phyloP scores from a whole-genome alignment of 1,140 invertebrate species.

The Meloidogyne chitwoodi region DNA sequence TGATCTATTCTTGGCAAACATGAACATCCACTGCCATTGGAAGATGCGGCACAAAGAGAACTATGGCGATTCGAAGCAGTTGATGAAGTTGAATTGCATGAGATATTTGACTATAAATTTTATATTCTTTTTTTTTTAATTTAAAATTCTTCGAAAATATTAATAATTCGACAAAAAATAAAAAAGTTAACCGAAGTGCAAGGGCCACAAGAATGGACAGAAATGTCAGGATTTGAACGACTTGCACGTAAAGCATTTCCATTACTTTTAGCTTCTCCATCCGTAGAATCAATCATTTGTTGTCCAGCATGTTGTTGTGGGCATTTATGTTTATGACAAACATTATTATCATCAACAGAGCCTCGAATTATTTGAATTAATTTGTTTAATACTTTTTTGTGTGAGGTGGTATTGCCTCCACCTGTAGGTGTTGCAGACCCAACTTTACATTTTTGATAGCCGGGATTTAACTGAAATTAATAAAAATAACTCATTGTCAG shows the following conservation, averaged over 20 bases:
- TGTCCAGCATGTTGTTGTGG: neutral
- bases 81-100: constrained; percentile 66
- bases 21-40: neutral
- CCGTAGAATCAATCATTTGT: constrained; percentile 26
- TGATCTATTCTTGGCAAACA: constrained; percentile 70
- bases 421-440: constrained; percentile 18
- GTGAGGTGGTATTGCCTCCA: constrained; percentile 46
- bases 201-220: constrained; percentile 27
- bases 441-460: neutral
- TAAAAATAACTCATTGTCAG: too few species aligned
- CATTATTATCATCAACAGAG: constrained; percentile 12
- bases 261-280: constrained; percentile 28
- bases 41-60: constrained; percentile 8
- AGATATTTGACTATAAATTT: neutral
- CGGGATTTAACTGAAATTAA: neutral
- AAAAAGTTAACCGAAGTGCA: constrained; percentile 14
- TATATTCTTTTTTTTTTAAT: too few species aligned
- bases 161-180: too few species aligned
- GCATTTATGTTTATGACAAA: neutral
- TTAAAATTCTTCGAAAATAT: too few species aligned
- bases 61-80: constrained; percentile 70
- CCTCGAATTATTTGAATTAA: constrained; percentile 38
- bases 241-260: constrained; percentile 47
- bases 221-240: constrained; percentile 59
- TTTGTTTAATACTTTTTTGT: constrained; percentile 44